phyloP scores from a whole-genome alignment of 2,797 vertebrate species.

The Oreochromis grahami region DNA sequence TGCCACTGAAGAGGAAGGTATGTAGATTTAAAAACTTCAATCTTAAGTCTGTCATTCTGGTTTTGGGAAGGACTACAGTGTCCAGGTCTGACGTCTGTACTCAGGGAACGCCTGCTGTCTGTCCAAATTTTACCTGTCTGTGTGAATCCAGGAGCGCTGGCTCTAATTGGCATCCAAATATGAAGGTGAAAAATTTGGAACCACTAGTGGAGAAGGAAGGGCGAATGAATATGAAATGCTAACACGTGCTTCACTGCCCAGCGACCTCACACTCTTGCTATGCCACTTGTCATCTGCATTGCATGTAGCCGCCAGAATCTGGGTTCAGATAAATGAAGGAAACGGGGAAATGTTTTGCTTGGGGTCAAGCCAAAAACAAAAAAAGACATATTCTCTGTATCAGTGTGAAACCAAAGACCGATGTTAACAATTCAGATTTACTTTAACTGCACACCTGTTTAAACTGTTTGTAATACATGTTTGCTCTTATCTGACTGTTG shows the following conservation, averaged over 20 bases:
- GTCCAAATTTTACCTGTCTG: slow-evolving; percentile 16
- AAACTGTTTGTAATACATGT: not conserved
- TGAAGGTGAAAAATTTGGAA: not conserved
- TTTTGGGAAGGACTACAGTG: slow-evolving; percentile 42
- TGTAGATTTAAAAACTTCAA: slow-evolving; percentile 49
- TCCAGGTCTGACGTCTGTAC: slow-evolving; percentile 50
- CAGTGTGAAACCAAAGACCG: not conserved
- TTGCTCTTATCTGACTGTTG: not conserved
- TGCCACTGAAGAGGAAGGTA: slow-evolving; percentile 78
- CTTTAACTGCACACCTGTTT: not conserved
- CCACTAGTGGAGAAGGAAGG: slow-evolving; percentile 54
- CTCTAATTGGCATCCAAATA: not conserved
- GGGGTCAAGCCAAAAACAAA: slow-evolving; percentile 65
- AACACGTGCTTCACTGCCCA: slow-evolving; percentile 56
- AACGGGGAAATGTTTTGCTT: slow-evolving; percentile 20
- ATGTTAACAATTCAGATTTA: not conserved
- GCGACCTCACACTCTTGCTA: slow-evolving; percentile 44
- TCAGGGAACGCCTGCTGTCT: slow-evolving; percentile 35
- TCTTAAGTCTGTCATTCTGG: slow-evolving; percentile 52
- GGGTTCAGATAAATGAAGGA: not conserved
- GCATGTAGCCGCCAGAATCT: slow-evolving; percentile 49
- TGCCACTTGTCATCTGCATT: slow-evolving; percentile 51
- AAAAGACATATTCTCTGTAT: not conserved
- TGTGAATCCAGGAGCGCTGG: slow-evolving; percentile 22
- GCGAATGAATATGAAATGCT: slow-evolving; percentile 71